These are phyloP conservation scores for Glaucomys volans DNA, from an alignment of 2,113 vertebrate genomes.

Conservation along the genomic window DNA sequence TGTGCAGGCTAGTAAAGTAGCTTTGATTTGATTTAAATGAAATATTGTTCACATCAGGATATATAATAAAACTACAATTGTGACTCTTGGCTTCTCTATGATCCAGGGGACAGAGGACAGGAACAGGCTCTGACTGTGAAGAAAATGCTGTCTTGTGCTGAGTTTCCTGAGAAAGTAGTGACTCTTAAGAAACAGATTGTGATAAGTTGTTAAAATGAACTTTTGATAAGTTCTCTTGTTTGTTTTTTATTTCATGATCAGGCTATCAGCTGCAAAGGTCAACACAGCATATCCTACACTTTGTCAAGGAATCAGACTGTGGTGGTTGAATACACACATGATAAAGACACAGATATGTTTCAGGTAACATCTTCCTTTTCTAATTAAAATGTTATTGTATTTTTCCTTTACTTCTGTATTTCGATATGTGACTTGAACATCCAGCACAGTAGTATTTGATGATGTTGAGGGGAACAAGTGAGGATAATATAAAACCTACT, in stretches of 20 bases:
- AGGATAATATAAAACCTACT: neutral
- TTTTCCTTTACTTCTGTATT: neutral
- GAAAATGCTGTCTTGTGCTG: neutral
- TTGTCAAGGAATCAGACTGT: constrained; percentile 98
- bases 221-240: neutral
- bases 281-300: constrained; percentile 98
- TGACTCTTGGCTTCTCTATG: neutral
- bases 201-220: neutral
- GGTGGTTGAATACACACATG: constrained; percentile 97
- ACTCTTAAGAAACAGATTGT: neutral
- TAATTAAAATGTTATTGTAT: neutral
- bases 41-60: neutral
- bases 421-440: neutral
- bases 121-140: neutral
- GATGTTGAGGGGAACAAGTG: neutral
- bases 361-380: constrained; percentile 90
- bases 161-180: neutral
- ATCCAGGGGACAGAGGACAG: neutral
- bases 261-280: constrained; percentile 97
- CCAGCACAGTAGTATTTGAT: neutral
- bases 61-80: neutral
- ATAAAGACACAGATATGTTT: constrained; percentile 99
- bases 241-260: constrained; percentile 83
- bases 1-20: neutral
- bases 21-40: neutral